These are phyloP conservation scores for Eupithecia insigniata DNA, from an alignment of 2,888 invertebrate species.

Conservation along the genomic window DNA sequence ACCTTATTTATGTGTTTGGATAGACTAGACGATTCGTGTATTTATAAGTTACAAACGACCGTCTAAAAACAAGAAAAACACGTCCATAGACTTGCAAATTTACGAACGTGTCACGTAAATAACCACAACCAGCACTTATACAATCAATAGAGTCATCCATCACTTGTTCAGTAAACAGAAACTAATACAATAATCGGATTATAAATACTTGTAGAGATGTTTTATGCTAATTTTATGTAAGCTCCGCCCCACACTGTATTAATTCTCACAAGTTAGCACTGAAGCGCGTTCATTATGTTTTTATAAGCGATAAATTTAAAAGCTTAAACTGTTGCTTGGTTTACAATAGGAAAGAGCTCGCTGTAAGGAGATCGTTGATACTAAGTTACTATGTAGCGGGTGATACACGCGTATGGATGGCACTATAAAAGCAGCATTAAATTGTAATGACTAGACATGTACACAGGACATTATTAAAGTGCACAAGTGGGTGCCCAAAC, in stretches of 20 bases:
- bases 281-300: slow-evolving; percentile 67
- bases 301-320: slow-evolving; percentile 73
- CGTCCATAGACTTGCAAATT: slow-evolving; percentile 32
- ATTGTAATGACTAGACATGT: not conserved
- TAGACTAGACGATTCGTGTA: not conserved
- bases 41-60: not conserved
- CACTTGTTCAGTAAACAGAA: slow-evolving; percentile 60
- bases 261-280: slow-evolving; percentile 59
- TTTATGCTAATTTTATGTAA: slow-evolving; percentile 79
- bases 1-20: not conserved
- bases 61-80: slow-evolving; percentile 26
- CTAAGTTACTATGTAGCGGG: not conserved
- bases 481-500: not conserved
- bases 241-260: slow-evolving; percentile 65
- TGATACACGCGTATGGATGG: not conserved
- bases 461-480: not conserved
- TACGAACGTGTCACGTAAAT: slow-evolving; percentile 40
- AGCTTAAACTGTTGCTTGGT: slow-evolving; percentile 61
- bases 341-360: slow-evolving; percentile 42
- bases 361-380: not conserved
- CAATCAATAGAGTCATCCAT: slow-evolving; percentile 59
- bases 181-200: slow-evolving; percentile 67
- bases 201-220: slow-evolving; percentile 69
- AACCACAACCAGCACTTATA: slow-evolving; percentile 45
- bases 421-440: slow-evolving; percentile 1